Conservation (phyloP, 2,797 vertebrate species). For the Xenopus petersii region DNA sequence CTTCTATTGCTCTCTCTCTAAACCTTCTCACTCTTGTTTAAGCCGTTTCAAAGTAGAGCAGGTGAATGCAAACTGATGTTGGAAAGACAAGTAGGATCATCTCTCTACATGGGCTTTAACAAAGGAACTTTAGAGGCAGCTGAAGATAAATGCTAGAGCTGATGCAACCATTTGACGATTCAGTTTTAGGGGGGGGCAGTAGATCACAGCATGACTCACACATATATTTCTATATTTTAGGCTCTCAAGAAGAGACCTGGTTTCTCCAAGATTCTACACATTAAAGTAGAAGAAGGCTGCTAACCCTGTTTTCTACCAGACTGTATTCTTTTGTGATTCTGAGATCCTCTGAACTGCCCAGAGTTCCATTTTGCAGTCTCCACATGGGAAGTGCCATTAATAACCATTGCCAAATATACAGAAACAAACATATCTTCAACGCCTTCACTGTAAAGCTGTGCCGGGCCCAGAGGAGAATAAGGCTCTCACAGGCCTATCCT, state of each 20-base stretch:
- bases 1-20: too few species aligned
- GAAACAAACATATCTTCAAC: background rate
- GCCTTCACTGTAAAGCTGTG: conserved; percentile 38
- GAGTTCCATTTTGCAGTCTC: conserved; percentile 17
- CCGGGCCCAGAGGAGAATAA: background rate
- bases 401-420: conserved; percentile 11
- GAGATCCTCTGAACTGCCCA: background rate
- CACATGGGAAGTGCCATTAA: conserved; percentile 38
- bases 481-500: background rate
- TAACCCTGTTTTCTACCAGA: conserved; percentile 63
- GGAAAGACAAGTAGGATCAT: too few species aligned
- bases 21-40: too few species aligned
- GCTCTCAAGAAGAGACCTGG: conserved; percentile 93
- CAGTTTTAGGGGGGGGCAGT: too few species aligned
- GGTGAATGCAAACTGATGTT: too few species aligned
- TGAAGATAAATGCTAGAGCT: too few species aligned
- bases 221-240: conserved; percentile 60
- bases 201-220: too few species aligned
- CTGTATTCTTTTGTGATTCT: conserved; percentile 9
- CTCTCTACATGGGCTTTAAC: too few species aligned
- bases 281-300: conserved; percentile 87
- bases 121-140: too few species aligned
- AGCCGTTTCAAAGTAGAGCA: too few species aligned
- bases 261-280: conserved; percentile 97
- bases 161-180: too few species aligned